A percentile compares a stretch with the other conserved stretches of the same genome.
Evolutionary conservation across 2,888 invertebrate species (phyloP).

Genomic region (Cerastoderma edule): DNA sequence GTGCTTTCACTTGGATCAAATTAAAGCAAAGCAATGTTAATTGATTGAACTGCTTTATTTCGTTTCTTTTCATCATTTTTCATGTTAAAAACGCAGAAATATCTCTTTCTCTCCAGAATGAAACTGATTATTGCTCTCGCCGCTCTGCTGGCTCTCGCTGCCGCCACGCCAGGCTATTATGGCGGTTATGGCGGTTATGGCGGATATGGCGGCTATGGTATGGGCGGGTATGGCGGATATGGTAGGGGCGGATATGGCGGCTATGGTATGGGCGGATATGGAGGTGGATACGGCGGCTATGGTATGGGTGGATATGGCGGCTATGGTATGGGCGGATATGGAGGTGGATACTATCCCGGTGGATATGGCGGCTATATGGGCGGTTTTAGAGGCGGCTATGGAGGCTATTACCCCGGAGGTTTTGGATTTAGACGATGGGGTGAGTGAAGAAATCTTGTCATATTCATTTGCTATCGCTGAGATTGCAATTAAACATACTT

Average conservation of each 20-base stretch:
- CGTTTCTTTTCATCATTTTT: too few relatives aligned
- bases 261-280: too few relatives aligned
- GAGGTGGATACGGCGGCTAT: background rate
- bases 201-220: background rate
- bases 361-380: constrained; percentile 6
- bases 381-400: constrained; percentile 8
- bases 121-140: constrained; percentile 19
- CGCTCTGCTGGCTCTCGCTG: constrained; percentile 3
- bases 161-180: background rate
- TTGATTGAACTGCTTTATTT: too few relatives aligned
- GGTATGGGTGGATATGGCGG: constrained; percentile 1
- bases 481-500: too few relatives aligned
- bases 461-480: too few relatives aligned
- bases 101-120: constrained; percentile 3
- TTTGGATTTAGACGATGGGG: too few relatives aligned
- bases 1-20: too few relatives aligned
- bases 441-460: too few relatives aligned
- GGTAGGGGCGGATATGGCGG: constrained; percentile 10
- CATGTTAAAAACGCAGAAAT: background rate
- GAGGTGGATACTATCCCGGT: background rate
- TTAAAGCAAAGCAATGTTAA: too few relatives aligned
- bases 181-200: constrained; percentile 7
- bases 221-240: constrained; percentile 9
- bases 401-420: constrained; percentile 1
- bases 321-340: too few relatives aligned